Percentiles rank a stretch among this genome's conserved stretches.
Conservation (phyloP, 2,113 vertebrate genomes). For the Ovis canadensis region DNA sequence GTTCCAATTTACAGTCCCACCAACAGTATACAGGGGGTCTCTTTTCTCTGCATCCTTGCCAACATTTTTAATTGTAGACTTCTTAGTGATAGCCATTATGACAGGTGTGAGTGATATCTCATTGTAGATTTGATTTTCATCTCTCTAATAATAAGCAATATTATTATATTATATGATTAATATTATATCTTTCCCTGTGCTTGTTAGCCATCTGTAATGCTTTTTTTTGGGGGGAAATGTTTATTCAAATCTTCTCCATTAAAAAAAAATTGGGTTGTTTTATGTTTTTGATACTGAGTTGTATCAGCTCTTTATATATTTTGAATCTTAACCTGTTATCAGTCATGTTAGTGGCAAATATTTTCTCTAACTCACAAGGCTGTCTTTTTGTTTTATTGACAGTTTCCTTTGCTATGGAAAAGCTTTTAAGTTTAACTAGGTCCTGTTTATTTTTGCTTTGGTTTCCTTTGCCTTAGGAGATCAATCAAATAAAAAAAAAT, state of each 20-base stretch:
- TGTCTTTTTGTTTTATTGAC: not conserved
- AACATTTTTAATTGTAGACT: not conserved
- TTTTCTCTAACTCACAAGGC: not conserved
- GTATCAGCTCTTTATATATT: not conserved
- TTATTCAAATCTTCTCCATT: not conserved
- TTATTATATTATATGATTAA: no score
- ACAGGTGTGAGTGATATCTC: not conserved
- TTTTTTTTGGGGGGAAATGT: not conserved
- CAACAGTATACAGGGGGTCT: not conserved
- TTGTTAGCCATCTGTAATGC: not conserved
- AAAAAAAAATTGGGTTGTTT: not conserved
- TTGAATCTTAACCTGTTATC: not conserved
- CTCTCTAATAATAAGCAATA: not conserved
- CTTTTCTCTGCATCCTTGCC: not conserved
- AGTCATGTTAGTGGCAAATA: not conserved
- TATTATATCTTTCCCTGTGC: not conserved
- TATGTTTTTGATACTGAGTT: not conserved
- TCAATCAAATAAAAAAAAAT: not conserved
- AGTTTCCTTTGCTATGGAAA: not conserved
- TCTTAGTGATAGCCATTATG: not conserved
- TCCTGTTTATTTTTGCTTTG: not conserved
- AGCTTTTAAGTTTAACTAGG: not conserved
- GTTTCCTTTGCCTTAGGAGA: not conserved
- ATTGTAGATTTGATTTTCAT: not conserved
- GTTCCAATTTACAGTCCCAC: not conserved